Evolutionary conservation across 2,113 vertebrate species (phyloP), one percentile per base, ranked within the genome.

Genomic region (Marmota monax): DNA sequence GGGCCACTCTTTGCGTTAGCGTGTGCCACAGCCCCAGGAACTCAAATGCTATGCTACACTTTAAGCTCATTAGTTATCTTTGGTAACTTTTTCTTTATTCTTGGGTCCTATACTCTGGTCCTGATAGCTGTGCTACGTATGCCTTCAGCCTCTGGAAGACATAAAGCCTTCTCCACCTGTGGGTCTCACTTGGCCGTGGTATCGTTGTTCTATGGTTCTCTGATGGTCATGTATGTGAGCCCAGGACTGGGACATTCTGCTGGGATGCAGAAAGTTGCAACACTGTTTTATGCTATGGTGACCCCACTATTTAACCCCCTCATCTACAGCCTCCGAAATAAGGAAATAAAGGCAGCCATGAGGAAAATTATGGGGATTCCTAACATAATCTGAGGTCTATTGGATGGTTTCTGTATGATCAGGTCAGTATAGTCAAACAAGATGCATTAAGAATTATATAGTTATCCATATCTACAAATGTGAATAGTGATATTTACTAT

Each of bases 141-240:
- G 27, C 11, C 58, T 48, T 98, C 97, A 39, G 51, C 8, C 0
- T 84, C n/a, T 58, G 95, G 98, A 32, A 95, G 90, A 87, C 74
- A 48, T 53, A 98, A 98, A 56, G 97, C 96, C 61, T 97, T 97
- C 90, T 98, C 97, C 56, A 98, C 95, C 29, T 98, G 97, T 34
- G 89, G 94, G 34, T 98, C 98, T 86, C 98, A 98, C 94, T 91
- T 98, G 48, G 20, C 73, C 79, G 96, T 94, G 4, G 92, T 98
- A 9, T 93, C 88, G 22, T 92, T 97, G 22, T 98, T 97, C 90
- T 98, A 96, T 1, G 84, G 97, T 18, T 97, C 97, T 23, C 94
- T 87, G 0, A 97, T 97, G 72, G 89, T 96, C 78, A 93, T 98
- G 82, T 98, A 97, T 65, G 73, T 98, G 34, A 90, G 29, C 22